phyloP scores from a whole-genome alignment of 2,113 vertebrate genomes.

The Nyctibius bracteatus region DNA sequence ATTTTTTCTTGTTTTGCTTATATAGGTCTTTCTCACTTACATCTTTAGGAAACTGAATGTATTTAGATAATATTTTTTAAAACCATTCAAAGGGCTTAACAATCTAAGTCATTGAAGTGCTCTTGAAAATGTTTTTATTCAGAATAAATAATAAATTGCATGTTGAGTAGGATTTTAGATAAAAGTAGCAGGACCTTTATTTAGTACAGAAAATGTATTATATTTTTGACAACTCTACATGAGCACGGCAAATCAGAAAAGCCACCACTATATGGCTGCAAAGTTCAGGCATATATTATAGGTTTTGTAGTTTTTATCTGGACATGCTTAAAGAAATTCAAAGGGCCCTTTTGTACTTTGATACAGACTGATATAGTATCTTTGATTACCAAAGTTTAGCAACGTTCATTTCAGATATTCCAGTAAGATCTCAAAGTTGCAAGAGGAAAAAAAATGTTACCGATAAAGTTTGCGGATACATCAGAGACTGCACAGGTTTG shows the following conservation, averaged over 20 bases:
- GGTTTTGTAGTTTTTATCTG: not conserved
- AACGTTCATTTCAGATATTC: not conserved
- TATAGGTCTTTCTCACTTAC: not conserved
- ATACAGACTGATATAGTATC: not conserved
- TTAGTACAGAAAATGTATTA: not conserved
- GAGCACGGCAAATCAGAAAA: not conserved
- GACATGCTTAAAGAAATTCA: not conserved
- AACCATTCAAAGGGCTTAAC: not conserved
- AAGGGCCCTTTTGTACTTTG: not conserved
- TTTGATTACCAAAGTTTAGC: not conserved
- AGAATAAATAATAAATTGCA: not conserved
- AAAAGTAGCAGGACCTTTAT: not conserved
- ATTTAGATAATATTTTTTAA: not conserved
- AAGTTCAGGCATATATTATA: not conserved
- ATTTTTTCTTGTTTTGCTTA: not conserved
- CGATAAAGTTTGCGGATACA: not conserved
- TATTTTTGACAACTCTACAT: not conserved
- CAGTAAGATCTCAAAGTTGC: not conserved
- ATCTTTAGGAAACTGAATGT: not conserved
- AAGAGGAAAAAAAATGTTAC: not conserved
- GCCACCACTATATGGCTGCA: not conserved
- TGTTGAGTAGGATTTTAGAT: not conserved
- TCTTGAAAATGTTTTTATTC: not conserved
- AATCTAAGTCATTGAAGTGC: not conserved
- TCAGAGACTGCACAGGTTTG: not conserved